Percentiles rank a stretch among this genome's conserved stretches.
These are phyloP conservation scores for Spilarctia lutea DNA, from an alignment of 2,888 invertebrate genomes.

Conservation along the genomic window DNA sequence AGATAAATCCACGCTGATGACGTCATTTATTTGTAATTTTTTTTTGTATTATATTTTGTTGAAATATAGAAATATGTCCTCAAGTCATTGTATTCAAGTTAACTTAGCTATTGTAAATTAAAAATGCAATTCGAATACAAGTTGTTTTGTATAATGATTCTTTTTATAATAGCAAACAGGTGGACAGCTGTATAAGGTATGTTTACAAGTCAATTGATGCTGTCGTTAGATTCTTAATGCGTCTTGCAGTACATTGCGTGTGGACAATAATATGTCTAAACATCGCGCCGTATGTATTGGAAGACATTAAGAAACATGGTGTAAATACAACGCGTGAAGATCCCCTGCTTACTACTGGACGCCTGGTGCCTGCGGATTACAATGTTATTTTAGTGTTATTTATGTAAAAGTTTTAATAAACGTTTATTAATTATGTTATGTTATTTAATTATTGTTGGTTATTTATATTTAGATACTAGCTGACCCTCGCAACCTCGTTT, in stretches of 20 bases:
- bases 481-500: too few species aligned
- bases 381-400: too few species aligned
- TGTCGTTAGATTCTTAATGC: constrained; percentile 78
- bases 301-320: constrained; percentile 66
- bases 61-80: too few species aligned
- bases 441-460: not conserved
- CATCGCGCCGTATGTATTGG: constrained; percentile 45
- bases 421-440: not conserved
- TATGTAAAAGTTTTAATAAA: not conserved
- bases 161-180: not conserved
- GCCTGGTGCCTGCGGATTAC: not conserved
- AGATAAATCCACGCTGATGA: not conserved
- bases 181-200: not conserved
- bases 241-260: constrained; percentile 72
- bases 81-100: not conserved
- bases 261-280: constrained; percentile 45
- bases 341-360: not conserved
- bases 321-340: constrained; percentile 48
- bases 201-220: not conserved
- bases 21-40: not conserved
- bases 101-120: not conserved
- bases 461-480: not conserved
- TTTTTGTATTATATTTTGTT: too few species aligned
- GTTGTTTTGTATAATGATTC: not conserved
- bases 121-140: not conserved